Conservation (phyloP, 1,140 invertebrate genomes). For the Neodiprion lecontei region DNA sequence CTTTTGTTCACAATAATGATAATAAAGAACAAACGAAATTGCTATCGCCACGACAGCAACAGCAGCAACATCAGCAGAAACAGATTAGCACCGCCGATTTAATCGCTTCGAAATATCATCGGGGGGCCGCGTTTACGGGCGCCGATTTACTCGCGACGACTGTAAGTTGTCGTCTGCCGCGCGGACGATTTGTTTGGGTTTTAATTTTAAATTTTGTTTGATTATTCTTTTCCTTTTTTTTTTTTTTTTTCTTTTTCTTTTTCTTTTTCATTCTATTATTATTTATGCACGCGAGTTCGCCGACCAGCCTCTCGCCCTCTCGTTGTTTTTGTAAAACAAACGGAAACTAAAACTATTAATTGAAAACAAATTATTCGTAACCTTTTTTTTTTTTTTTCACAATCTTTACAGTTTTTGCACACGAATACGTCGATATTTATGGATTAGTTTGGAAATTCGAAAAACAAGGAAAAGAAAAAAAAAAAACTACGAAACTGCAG, state of each 20-base stretch:
- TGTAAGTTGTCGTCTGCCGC: not conserved
- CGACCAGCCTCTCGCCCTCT: too few species aligned
- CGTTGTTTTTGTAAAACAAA: not conserved
- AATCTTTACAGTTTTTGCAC: not conserved
- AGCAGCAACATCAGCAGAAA: not conserved
- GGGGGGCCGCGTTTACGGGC: slow-evolving; percentile 35
- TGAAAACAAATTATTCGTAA: too few species aligned
- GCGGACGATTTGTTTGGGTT: not conserved
- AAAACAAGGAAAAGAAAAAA: too few species aligned
- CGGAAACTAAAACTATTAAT: too few species aligned
- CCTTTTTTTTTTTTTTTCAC: not conserved
- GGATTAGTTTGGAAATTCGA: not conserved
- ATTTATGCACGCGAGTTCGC: not conserved
- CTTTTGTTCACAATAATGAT: slow-evolving; percentile 27
- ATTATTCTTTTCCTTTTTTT: too few species aligned
- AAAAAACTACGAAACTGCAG: too few species aligned
- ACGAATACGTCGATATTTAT: not conserved
- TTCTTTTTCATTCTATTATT: too few species aligned
- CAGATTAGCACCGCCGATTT: slow-evolving; percentile 52
- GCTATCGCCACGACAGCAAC: not conserved
- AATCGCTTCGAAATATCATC: slow-evolving; percentile 59
- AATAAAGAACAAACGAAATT: slow-evolving; percentile 13
- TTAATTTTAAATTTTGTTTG: too few species aligned
- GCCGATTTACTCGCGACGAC: not conserved
- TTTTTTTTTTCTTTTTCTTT: too few species aligned